These are phyloP conservation scores for Dendroctonus ponderosae DNA, from an alignment of 1,140 invertebrate species.

Conservation along the genomic window DNA sequence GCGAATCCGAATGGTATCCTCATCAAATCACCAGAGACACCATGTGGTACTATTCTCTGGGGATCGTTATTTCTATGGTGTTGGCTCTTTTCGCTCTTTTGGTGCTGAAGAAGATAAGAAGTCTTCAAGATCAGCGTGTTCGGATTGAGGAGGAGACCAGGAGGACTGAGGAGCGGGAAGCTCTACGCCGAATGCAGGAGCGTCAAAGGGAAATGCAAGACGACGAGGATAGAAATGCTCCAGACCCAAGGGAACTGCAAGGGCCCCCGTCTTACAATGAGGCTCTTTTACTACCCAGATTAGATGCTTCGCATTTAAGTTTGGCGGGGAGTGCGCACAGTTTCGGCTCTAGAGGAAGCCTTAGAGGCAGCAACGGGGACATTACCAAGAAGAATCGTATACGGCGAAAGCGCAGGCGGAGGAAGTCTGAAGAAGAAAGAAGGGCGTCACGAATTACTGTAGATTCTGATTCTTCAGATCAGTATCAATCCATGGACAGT, in stretches of 20 bases:
- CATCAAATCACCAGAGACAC: conserved; percentile 51
- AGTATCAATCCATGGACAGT: conserved; percentile 14
- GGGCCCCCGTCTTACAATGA: conserved; percentile 71
- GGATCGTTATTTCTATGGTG: conserved; percentile 55
- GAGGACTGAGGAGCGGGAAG: conserved; percentile 48
- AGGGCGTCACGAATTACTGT: conserved; percentile 34
- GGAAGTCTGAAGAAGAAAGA: conserved; percentile 41
- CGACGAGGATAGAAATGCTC: conserved; percentile 55
- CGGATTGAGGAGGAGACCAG: conserved; percentile 51
- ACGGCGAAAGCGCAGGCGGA: conserved; percentile 47
- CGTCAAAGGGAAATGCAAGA: conserved; percentile 56
- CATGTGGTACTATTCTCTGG: conserved; percentile 62
- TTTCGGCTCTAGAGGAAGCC: conserved; percentile 45
- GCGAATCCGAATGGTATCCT: conserved; percentile 59
- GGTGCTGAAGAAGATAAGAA: conserved; percentile 57
- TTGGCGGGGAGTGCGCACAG: conserved; percentile 55
- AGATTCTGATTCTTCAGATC: conserved; percentile 37
- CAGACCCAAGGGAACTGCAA: conserved; percentile 63
- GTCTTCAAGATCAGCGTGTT: conserved; percentile 49
- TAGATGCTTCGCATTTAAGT: conserved; percentile 59
- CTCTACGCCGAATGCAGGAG: conserved; percentile 60
- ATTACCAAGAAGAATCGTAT: conserved; percentile 51
- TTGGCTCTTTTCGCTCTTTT: conserved; percentile 53
- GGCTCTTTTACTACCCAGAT: conserved; percentile 67
- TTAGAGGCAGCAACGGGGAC: conserved; percentile 46